Conservation (phyloP, 1,140 invertebrate genomes). For the Archivesica marissinica region DNA sequence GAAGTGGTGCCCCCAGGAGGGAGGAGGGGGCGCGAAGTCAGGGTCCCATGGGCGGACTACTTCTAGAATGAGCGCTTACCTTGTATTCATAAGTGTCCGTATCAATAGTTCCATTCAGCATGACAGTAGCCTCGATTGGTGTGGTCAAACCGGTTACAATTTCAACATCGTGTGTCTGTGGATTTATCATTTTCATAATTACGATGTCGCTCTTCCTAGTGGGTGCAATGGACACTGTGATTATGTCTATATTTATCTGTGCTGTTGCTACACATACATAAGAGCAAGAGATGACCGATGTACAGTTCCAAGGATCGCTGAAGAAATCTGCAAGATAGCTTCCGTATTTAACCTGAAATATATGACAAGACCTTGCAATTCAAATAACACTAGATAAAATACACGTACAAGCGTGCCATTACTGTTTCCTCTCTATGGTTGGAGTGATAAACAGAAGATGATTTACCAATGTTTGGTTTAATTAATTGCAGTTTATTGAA, state of each 20-base stretch:
- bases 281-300: background rate
- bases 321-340: background rate
- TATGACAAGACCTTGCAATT: too few species aligned
- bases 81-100: conserved; percentile 29
- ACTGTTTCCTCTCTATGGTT: too few species aligned
- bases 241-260: conserved; percentile 35
- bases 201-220: conserved; percentile 31
- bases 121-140: conserved; percentile 12
- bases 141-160: background rate
- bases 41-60: too few species aligned
- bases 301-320: conserved; percentile 31
- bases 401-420: too few species aligned
- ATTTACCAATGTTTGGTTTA: too few species aligned
- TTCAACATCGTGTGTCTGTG: conserved; percentile 25
- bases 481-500: too few species aligned
- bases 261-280: conserved; percentile 34
- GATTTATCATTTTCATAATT: conserved; percentile 15
- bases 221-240: conserved; percentile 4
- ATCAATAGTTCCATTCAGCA: conserved; percentile 26
- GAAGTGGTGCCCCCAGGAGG: too few species aligned
- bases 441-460: too few species aligned
- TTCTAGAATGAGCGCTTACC: too few species aligned
- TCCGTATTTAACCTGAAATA: conserved; percentile 42
- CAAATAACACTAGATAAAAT: too few species aligned
- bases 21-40: too few species aligned